Base-by-base conservation (phyloP, 2,888 invertebrate species). In the Drosophila paucipuncta region DNA sequence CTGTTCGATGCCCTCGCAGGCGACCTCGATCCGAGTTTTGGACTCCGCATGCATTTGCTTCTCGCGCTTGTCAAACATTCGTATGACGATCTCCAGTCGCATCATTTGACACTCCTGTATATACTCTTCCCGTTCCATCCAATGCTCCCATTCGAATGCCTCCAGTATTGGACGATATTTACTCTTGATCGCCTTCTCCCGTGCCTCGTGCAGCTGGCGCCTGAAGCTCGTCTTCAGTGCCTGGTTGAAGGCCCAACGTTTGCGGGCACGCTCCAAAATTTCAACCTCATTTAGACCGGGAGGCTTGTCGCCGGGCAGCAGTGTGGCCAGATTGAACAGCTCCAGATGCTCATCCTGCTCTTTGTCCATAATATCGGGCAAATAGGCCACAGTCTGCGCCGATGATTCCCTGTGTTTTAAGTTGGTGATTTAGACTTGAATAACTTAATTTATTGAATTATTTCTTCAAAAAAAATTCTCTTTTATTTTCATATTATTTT, bases 61-160 rank as follows among this genome's bases (percentile, higher is more conserved):
- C 22, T 94, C 92, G 66, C 93, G 90, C 62, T 95, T 94, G 72
- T 96, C 95, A n/a, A 97, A 94, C 61, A 97, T 94, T 2, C 82
- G 85, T 52, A 91, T 81, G 0, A 94, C 91, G 1, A 93, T 83
- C 68, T 96, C 94, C 82, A 97, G 92, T 0, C 97, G 94, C 37
- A 96, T 93, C 81, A 95, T 94, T 91, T 97, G 96, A 22, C 96
- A 95, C 73, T 95, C 95, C 84, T 96, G 95, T 73, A 97, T 96
- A 91, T 96, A 96, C 95, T 96, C 95, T 91, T 98, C 97, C 72
- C 97, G 94, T 63, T 96, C 96, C 13, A 96, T 95, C 97, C 97
- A 98, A 89, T 97, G 96, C 81, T 97, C 96, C 71, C 96, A 95
- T 92, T 97, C 97, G 77, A 98, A 95, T n/a, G 97, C 96, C 58